These are phyloP conservation scores for Drepana arcuata DNA, from an alignment of 1,140 invertebrate genomes.

Conservation along the genomic window DNA sequence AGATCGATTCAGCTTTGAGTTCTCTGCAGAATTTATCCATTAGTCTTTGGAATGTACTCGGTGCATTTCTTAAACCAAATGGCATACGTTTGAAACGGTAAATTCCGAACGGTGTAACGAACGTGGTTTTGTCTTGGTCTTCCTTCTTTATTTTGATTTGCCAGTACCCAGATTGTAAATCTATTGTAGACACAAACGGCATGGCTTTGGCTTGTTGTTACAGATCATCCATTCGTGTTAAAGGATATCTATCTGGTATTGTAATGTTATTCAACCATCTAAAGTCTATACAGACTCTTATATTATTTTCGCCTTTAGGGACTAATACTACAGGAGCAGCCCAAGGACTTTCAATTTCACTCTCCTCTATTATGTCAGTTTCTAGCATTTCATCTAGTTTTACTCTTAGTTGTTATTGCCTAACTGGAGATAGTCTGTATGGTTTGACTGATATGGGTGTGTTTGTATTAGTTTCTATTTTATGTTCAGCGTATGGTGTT, in stretches of 20 bases:
- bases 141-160: constrained; percentile 31
- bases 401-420: constrained; percentile 2
- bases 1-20: not conserved
- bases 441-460: constrained; percentile 15
- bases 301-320: constrained; percentile 10
- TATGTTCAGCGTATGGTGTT: constrained; percentile 11
- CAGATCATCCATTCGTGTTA: constrained; percentile 19
- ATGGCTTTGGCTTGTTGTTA: constrained; percentile 28
- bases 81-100: constrained; percentile 53
- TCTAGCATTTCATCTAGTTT: constrained; percentile 16
- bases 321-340: constrained; percentile 19
- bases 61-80: constrained; percentile 45
- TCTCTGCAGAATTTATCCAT: constrained; percentile 6
- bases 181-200: constrained; percentile 27
- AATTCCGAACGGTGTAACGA: constrained; percentile 42
- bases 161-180: constrained; percentile 41
- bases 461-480: constrained; percentile 11
- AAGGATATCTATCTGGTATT: constrained; percentile 12
- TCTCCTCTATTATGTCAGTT: constrained; percentile 10
- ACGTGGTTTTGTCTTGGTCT: constrained; percentile 47
- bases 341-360: constrained; percentile 19
- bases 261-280: constrained; percentile 17
- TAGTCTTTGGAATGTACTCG: constrained; percentile 15
- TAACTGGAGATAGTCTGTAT: constrained; percentile 15
- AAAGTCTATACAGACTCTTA: constrained; percentile 18